These are phyloP conservation scores for Burhinus bistriatus DNA, from an alignment of 2,113 vertebrate species.

Conservation along the genomic window DNA sequence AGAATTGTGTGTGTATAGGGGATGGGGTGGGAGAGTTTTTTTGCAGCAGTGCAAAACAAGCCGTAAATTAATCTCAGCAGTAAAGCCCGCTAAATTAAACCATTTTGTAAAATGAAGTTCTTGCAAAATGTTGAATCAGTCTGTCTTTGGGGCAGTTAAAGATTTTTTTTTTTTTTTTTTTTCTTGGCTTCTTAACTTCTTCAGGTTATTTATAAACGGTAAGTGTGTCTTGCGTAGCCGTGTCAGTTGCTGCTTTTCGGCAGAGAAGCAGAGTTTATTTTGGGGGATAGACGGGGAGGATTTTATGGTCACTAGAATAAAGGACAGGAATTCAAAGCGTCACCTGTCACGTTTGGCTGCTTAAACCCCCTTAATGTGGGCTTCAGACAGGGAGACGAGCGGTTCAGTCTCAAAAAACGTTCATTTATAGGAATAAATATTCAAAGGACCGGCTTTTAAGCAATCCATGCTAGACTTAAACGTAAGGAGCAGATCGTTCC, in stretches of 20 bases:
- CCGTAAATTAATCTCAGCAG: not conserved
- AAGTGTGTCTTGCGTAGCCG: not conserved
- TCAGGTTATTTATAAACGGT: not conserved
- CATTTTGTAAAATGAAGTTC: not conserved
- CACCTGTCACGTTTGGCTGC: not conserved
- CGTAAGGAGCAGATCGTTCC: not conserved
- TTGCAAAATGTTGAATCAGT: not conserved
- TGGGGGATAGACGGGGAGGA: not conserved
- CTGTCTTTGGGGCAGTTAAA: not conserved
- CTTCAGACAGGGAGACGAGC: rapidly evolving
- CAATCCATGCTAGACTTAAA: no score
- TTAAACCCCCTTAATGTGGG: not conserved
- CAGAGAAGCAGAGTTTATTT: not conserved
- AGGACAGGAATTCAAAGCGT: not conserved
- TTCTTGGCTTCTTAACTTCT: not conserved
- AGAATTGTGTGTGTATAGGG: not conserved
- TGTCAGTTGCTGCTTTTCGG: not conserved
- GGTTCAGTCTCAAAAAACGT: not conserved
- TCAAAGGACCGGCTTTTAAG: not conserved
- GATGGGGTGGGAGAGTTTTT: not conserved
- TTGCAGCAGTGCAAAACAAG: not conserved
- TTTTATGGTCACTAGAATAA: not conserved
- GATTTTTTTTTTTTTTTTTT: not conserved
- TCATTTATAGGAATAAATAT: not conserved
- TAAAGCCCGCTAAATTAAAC: not conserved